Percentiles rank a stretch among this genome's conserved stretches.
Conservation (phyloP, 1,140 invertebrate genomes). For the Homarus americanus region DNA sequence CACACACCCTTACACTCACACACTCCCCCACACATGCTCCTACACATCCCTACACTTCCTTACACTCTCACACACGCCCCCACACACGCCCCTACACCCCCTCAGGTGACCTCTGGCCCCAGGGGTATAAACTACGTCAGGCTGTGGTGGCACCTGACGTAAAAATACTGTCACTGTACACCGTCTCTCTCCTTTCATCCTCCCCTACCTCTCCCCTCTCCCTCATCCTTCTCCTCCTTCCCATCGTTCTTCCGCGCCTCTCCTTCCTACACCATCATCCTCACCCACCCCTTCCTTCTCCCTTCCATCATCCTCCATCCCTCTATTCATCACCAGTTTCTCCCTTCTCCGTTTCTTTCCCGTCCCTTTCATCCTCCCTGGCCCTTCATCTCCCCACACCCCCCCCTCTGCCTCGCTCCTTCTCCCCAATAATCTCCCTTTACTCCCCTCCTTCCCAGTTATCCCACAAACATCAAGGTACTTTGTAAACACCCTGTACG, state of each 20-base stretch:
- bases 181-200: slow-evolving; percentile 19
- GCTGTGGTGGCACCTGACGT: neutral
- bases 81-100: neutral
- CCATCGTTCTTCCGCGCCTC: neutral
- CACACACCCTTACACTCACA: neutral
- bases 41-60: neutral
- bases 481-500: too few species aligned
- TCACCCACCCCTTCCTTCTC: neutral
- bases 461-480: too few species aligned
- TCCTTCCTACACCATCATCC: neutral
- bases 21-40: neutral
- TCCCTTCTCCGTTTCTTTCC: neutral
- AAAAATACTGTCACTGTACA: slow-evolving; percentile 12
- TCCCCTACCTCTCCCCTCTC: neutral
- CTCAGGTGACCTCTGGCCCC: neutral
- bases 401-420: neutral
- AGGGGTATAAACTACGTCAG: neutral
- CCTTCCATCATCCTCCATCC: neutral
- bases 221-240: neutral
- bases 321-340: too few species aligned
- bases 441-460: neutral
- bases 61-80: neutral
- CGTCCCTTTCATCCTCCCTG: neutral
- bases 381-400: neutral
- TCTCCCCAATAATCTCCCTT: too few species aligned